These are phyloP conservation scores for Chionis minor DNA, from an alignment of 2,113 vertebrate genomes.

Conservation along the genomic window DNA sequence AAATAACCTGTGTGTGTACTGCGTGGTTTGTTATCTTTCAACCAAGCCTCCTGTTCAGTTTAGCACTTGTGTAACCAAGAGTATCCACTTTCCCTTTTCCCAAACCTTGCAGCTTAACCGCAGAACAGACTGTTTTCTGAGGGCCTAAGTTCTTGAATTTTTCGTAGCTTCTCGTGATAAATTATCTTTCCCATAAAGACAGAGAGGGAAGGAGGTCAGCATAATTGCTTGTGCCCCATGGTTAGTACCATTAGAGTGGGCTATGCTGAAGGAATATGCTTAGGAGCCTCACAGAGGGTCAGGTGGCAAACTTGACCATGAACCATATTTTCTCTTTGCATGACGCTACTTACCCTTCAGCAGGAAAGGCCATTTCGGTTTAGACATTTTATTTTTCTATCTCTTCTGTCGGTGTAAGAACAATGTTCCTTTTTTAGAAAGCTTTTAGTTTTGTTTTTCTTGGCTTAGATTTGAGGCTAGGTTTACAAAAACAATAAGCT, in stretches of 20 bases:
- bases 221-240: background rate
- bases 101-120: background rate
- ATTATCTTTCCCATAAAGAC: background rate
- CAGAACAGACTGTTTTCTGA: background rate
- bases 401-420: background rate
- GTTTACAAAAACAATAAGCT: conserved; percentile 57
- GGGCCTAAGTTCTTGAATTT: background rate
- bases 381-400: background rate
- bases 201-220: background rate
- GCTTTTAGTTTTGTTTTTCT: conserved; percentile 27
- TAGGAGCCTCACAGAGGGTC: background rate
- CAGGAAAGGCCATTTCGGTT: background rate
- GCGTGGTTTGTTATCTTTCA: background rate
- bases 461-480: conserved; percentile 25
- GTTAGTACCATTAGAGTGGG: background rate
- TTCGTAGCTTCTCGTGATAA: background rate
- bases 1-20: accelerated
- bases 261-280: background rate
- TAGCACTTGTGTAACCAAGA: background rate
- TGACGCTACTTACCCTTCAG: background rate
- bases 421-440: conserved; percentile 1
- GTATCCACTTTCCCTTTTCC: background rate
- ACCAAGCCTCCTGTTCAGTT: background rate
- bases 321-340: background rate
- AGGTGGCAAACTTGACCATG: background rate